phyloP scores from a whole-genome alignment of 1,140 invertebrate species.

The Polyergus mexicanus region DNA sequence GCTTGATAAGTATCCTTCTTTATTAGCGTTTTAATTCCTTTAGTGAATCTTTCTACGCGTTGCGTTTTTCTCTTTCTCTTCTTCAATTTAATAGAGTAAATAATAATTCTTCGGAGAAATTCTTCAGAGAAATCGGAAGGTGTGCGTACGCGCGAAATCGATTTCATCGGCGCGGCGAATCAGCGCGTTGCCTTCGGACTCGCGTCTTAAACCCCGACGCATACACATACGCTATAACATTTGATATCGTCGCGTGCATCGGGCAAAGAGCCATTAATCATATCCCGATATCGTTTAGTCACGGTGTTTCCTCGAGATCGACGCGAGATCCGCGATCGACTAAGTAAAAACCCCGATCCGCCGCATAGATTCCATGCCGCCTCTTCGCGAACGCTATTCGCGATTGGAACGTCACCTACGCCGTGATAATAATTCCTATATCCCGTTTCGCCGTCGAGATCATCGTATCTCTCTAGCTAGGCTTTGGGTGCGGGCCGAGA shows the following conservation, averaged over 20 bases:
- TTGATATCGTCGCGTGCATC: slow-evolving; percentile 36
- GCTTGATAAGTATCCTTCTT: neutral
- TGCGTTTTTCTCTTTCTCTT: too few relatives aligned
- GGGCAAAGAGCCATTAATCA: slow-evolving; percentile 46
- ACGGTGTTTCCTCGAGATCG: slow-evolving; percentile 33
- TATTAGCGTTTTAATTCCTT: neutral
- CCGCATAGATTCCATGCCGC: slow-evolving; percentile 53
- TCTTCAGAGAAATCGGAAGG: neutral
- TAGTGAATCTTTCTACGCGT: neutral
- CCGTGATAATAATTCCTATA: neutral
- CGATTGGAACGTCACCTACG: slow-evolving; percentile 30
- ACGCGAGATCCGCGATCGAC: neutral
- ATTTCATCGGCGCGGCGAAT: neutral
- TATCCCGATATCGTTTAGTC: slow-evolving; percentile 37
- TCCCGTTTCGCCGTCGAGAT: neutral
- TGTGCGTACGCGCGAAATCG: neutral
- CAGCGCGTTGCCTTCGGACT: neutral
- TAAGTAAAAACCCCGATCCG: neutral
- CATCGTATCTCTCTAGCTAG: neutral
- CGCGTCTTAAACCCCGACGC: neutral
- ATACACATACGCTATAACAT: neutral
- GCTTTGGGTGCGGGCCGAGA: slow-evolving; percentile 6
- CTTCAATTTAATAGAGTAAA: slow-evolving; percentile 1
- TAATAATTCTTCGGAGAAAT: neutral
- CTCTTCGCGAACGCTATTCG: neutral